phyloP scores from a whole-genome alignment of 2,888 invertebrate genomes.

The Notodonta dromedarius region DNA sequence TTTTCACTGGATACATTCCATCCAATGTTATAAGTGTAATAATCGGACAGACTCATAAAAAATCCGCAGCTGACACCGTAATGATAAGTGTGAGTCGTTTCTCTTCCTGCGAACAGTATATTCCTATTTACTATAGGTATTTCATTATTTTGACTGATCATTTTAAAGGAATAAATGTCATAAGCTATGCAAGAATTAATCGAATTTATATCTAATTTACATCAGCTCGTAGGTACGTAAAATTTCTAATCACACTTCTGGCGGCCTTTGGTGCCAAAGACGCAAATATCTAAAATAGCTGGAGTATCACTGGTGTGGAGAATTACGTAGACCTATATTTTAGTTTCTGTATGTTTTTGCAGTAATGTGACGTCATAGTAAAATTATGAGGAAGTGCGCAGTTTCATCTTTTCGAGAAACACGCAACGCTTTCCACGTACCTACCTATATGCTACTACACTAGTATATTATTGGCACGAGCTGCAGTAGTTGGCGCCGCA shows the following conservation, averaged over 20 bases:
- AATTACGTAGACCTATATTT: constrained; percentile 64
- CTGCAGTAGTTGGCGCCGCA: constrained; percentile 53
- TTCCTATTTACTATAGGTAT: neutral
- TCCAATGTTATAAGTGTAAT: neutral
- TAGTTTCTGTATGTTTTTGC: constrained; percentile 43
- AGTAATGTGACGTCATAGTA: constrained; percentile 43
- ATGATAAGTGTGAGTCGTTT: constrained; percentile 1
- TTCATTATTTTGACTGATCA: constrained; percentile 8
- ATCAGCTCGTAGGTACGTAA: constrained; percentile 38
- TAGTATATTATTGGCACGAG: constrained; percentile 66
- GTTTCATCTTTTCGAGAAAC: constrained; percentile 52
- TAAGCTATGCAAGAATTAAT: neutral
- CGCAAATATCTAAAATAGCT: constrained; percentile 74
- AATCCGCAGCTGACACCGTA: constrained; percentile 6
- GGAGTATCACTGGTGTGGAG: constrained; percentile 55
- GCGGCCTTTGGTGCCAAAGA: constrained; percentile 65
- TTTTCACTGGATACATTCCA: constrained; percentile 4
- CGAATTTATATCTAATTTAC: constrained; percentile 44
- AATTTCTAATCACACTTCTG: constrained; percentile 39
- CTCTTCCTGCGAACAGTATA: neutral
- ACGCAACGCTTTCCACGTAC: neutral
- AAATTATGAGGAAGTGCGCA: constrained; percentile 71
- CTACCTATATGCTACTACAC: neutral
- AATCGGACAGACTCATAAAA: constrained; percentile 5
- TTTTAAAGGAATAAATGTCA: constrained; percentile 11